A percentile compares a stretch with the other conserved stretches of the same genome.
These are phyloP conservation scores for Babylonia areolata DNA, from an alignment of 1,140 invertebrate genomes.

Conservation along the genomic window DNA sequence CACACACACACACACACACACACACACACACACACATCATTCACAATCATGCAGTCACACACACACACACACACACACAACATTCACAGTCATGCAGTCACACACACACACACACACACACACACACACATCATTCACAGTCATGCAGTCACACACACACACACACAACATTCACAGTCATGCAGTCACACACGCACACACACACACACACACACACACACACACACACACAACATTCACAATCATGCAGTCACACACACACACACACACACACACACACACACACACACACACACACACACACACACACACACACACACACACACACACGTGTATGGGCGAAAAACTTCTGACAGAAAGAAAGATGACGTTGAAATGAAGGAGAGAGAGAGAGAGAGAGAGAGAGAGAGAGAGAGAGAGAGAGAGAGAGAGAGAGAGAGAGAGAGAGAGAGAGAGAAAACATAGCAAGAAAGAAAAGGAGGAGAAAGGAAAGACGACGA, in stretches of 20 bases:
- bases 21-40: background rate
- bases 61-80: background rate
- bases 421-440: no score
- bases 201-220: background rate
- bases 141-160: background rate
- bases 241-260: background rate
- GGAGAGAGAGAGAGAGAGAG: no score
- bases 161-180: background rate
- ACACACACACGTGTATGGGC: no score
- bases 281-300: no score
- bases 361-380: no score
- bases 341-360: no score
- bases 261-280: conserved; percentile 3
- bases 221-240: background rate
- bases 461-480: no score
- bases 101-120: conserved; percentile 3
- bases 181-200: background rate
- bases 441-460: no score
- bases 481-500: no score
- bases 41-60: background rate
- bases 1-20: background rate
- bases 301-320: no score
- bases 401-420: no score
- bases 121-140: background rate
- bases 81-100: background rate